Evolutionary conservation across 2,113 vertebrate species (phyloP), one percentile per base, ranked within the genome.

Genomic region (Piaya cayana): DNA sequence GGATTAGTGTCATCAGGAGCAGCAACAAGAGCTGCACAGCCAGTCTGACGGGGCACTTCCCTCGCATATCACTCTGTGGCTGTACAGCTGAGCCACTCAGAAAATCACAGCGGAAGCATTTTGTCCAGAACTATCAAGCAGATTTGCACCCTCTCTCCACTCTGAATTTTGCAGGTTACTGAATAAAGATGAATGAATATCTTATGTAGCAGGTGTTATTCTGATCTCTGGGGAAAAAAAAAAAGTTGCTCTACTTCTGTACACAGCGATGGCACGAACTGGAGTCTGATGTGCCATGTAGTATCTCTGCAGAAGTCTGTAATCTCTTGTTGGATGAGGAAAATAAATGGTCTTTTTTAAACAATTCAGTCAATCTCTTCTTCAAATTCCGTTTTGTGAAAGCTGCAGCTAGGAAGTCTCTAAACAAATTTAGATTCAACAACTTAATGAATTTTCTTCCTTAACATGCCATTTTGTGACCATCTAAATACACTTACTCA

Each of bases 1-100:
- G 97, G 97, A 97, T 97, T 97, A 97, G 88, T 97, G 96, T 97
- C 97, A 97, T 78, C 94, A 92, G 94, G 64, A 97, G 93, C 94
- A 92, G 96, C 90, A 92, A 93, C 93, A 93, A 92, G 92, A 95
- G 93, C 95, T 63, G 90, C 86, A 95, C 77, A 96, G 86, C 81
- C 94, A 94, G 96, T 21, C 90, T 86, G 92, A 94, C 86, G 95
- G 96, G 82, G 92, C 91, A 94, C 88, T 96, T 92, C 8, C 82
- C 68, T 93, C 0, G 0, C 84, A 91, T 86, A 92, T 91, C 88
- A 96, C 77, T 94, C 93, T 30, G 81, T 45, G 7, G 87, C 78
- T 87, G 63, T 82, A 90, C 83, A 94, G 93, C 92, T 94, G 96
- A 96, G 91, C 90, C 94, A 95, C 94, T 96, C 88, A 91, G 81